Percentiles rank a stretch among this genome's conserved stretches.
Evolutionary conservation across 2,888 invertebrate genomes (phyloP).

Genomic region (Dynastes grantii): DNA sequence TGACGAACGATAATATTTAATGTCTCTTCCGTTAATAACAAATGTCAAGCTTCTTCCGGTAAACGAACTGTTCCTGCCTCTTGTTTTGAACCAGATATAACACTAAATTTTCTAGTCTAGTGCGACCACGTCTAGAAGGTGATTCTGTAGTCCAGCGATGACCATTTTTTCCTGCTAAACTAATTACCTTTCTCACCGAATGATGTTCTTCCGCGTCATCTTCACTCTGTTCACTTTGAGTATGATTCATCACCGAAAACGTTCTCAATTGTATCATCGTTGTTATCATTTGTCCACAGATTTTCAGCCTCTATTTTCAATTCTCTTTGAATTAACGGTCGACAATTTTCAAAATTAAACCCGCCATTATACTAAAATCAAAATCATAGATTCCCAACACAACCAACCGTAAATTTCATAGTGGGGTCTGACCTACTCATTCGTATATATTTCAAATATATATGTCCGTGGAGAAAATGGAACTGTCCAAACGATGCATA

Average conservation of each 20-base stretch:
- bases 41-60: no score
- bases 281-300: conserved; percentile 6
- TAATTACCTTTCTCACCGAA: background rate
- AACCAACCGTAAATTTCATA: conserved; percentile 38
- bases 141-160: no score
- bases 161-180: no score
- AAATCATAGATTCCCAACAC: conserved; percentile 3
- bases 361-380: conserved; percentile 15
- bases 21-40: no score
- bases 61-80: no score
- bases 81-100: no score
- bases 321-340: background rate
- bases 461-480: conserved; percentile 15
- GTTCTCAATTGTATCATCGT: conserved; percentile 29
- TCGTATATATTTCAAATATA: conserved; percentile 10
- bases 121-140: no score
- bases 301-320: conserved; percentile 13
- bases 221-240: conserved; percentile 9
- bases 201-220: conserved; percentile 11
- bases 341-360: background rate
- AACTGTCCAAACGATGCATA: conserved; percentile 12
- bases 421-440: conserved; percentile 36
- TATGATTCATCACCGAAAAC: conserved; percentile 30
- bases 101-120: no score
- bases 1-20: no score